Evolutionary conservation across 2,888 invertebrate genomes (phyloP).

Genomic region (Morpho deidamia): DNA sequence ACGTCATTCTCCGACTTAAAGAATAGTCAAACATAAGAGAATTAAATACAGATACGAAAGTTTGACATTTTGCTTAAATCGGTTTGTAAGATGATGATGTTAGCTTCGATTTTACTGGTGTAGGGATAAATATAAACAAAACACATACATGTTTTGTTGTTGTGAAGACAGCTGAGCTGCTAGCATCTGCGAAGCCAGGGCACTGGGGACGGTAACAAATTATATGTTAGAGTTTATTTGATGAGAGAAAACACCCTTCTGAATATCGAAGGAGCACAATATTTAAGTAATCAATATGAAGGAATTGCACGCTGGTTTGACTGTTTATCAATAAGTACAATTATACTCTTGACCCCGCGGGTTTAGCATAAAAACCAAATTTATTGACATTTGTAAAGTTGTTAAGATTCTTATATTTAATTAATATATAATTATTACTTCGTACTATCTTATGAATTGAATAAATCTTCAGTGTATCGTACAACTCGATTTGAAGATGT

Average conservation of each 20-base stretch:
- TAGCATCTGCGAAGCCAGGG: constrained; percentile 98
- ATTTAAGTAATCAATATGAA: constrained; percentile 25
- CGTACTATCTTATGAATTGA: too few species aligned
- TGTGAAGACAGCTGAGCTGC: constrained; percentile 94
- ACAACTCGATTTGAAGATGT: too few species aligned
- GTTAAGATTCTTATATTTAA: too few species aligned
- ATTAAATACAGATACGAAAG: not conserved
- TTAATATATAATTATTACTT: too few species aligned
- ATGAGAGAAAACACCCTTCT: constrained; percentile 34
- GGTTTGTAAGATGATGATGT: constrained; percentile 20
- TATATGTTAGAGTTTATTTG: constrained; percentile 62
- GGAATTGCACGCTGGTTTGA: constrained; percentile 54
- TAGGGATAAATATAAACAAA: constrained; percentile 62
- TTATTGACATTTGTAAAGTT: too few species aligned
- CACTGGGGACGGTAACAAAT: constrained; percentile 88
- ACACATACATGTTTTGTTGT: constrained; percentile 96
- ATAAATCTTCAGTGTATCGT: too few species aligned
- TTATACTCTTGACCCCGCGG: too few species aligned
- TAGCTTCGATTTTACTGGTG: constrained; percentile 45
- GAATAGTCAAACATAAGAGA: not conserved
- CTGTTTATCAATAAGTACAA: not conserved
- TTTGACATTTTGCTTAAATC: not conserved
- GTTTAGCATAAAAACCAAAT: too few species aligned
- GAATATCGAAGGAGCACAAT: constrained; percentile 27
- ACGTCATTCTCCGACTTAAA: constrained; percentile 34